phyloP scores from a whole-genome alignment of 2,888 invertebrate species.

The Sceliomorpha sp. region DNA sequence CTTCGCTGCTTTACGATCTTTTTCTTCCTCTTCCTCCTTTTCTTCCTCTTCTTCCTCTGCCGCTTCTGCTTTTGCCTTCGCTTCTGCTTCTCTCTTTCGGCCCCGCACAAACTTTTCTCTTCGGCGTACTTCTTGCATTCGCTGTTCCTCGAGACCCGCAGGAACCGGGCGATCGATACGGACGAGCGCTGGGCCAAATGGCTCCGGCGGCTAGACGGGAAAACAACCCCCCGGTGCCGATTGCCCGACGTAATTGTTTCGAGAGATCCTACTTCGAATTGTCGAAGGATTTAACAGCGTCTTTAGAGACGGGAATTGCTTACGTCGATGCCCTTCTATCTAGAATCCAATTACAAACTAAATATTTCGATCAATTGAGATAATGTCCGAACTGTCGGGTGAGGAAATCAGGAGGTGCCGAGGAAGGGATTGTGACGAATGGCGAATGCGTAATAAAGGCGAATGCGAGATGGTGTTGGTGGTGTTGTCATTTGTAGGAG shows the following conservation, averaged over 20 bases:
- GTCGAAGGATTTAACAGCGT: constrained; percentile 31
- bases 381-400: too few relatives aligned
- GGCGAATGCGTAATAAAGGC: too few relatives aligned
- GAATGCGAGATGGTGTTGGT: too few relatives aligned
- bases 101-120: constrained; percentile 39
- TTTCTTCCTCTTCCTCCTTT: too few relatives aligned
- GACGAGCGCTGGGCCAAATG: constrained; percentile 38
- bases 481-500: too few relatives aligned
- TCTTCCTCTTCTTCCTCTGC: too few relatives aligned
- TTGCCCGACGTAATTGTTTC: constrained; percentile 46
- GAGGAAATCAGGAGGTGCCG: too few relatives aligned
- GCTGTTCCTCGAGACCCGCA: constrained; percentile 14
- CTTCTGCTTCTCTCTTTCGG: too few relatives aligned
- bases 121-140: constrained; percentile 34
- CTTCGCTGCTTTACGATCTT: too few relatives aligned
- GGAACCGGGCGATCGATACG: constrained; percentile 46
- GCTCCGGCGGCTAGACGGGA: constrained; percentile 42
- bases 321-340: constrained; percentile 19
- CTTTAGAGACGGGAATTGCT: constrained; percentile 37
- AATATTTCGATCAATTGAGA: constrained; percentile 27
- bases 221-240: constrained; percentile 38
- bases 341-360: constrained; percentile 20
- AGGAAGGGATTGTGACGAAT: too few relatives aligned
- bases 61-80: too few relatives aligned
- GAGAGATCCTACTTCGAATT: constrained; percentile 36